Conservation (phyloP, 1,140 invertebrate genomes). For the roundworm (Caenorhabditis elegans) region DNA sequence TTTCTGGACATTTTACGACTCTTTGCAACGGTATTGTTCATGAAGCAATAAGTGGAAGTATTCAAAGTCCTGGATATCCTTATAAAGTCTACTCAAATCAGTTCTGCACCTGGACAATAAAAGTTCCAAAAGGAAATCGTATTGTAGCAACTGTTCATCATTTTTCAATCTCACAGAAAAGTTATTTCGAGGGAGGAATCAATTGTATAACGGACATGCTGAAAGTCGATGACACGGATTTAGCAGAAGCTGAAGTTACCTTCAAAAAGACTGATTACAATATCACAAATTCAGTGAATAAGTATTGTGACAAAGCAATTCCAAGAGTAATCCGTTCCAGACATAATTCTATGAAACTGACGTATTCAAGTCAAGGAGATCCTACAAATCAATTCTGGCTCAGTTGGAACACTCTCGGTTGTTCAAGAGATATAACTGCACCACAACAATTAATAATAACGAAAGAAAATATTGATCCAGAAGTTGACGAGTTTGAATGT, state of each 20-base stretch:
- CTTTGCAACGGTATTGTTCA: conserved; percentile 54
- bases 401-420: conserved; percentile 55
- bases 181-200: background rate
- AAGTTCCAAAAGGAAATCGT: conserved; percentile 53
- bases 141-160: conserved; percentile 55
- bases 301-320: conserved; percentile 47
- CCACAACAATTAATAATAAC: background rate
- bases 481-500: conserved; percentile 48
- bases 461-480: conserved; percentile 53
- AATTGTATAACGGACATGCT: conserved; percentile 46
- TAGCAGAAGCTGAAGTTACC: conserved; percentile 6
- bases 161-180: conserved; percentile 48
- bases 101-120: conserved; percentile 55
- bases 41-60: conserved; percentile 41
- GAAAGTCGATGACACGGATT: conserved; percentile 26
- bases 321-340: conserved; percentile 41
- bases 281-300: background rate
- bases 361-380: conserved; percentile 47
- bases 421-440: conserved; percentile 15
- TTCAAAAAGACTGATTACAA: conserved; percentile 26
- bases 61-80: conserved; percentile 62
- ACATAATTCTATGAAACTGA: conserved; percentile 46
- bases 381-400: conserved; percentile 64
- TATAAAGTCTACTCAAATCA: conserved; percentile 31
- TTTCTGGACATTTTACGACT: conserved; percentile 60